Percentiles rank a stretch among this genome's conserved stretches.
phyloP scores from a whole-genome alignment of 2,797 vertebrate genomes.

The Chaetodon trifasciatus region DNA sequence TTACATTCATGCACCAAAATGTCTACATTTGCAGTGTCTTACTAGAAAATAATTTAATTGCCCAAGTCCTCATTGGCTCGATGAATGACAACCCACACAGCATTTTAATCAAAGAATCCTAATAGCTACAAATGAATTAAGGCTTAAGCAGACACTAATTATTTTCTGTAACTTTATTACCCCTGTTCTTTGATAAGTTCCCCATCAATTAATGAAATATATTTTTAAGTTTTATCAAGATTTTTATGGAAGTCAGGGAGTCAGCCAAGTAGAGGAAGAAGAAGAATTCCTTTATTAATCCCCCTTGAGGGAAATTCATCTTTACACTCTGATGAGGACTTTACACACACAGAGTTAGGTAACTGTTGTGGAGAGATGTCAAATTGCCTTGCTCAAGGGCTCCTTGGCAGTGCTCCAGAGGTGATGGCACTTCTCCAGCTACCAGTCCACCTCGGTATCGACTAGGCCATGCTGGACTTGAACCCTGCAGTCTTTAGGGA shows the following conservation, averaged over 20 bases:
- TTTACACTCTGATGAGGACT: too few relatives aligned
- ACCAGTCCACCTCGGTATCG: too few relatives aligned
- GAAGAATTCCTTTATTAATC: too few relatives aligned
- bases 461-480: too few relatives aligned
- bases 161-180: slow-evolving; percentile 39
- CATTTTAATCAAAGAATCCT: slow-evolving; percentile 45
- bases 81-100: slow-evolving; percentile 23
- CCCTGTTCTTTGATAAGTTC: slow-evolving; percentile 33
- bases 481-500: too few relatives aligned
- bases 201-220: slow-evolving; percentile 33
- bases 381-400: too few relatives aligned
- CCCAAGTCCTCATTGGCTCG: not conserved
- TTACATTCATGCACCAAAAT: not conserved
- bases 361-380: too few relatives aligned
- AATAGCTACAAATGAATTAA: slow-evolving; percentile 30
- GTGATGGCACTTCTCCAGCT: too few relatives aligned
- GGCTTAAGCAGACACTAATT: slow-evolving; percentile 44
- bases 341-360: too few relatives aligned
- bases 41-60: slow-evolving; percentile 1
- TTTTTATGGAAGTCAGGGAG: not conserved
- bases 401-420: too few relatives aligned
- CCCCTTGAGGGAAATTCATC: too few relatives aligned
- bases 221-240: slow-evolving; percentile 2
- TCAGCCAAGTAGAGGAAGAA: not conserved
- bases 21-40: slow-evolving; percentile 8